Evolutionary conservation across 2,113 vertebrate species (phyloP).

Genomic region (Eublepharis macularius): DNA sequence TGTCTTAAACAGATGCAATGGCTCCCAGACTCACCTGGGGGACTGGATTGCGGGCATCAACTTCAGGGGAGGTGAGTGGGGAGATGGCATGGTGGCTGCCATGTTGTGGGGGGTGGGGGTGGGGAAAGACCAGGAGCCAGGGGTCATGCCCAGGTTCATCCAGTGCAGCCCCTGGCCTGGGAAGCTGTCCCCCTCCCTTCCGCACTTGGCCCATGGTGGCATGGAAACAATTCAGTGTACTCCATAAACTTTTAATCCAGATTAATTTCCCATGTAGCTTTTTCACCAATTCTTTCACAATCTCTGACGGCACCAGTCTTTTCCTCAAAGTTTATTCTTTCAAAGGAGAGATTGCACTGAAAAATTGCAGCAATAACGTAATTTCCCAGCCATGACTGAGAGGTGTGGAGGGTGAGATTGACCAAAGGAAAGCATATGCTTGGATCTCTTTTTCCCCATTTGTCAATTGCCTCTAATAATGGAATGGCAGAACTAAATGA

Average conservation of each 20-base stretch:
- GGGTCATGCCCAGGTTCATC: too few species aligned
- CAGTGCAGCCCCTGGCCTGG: too few species aligned
- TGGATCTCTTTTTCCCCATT: neutral
- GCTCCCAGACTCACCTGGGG: too few species aligned
- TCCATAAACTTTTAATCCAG: neutral
- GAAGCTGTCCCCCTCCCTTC: too few species aligned
- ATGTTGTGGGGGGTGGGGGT: too few species aligned
- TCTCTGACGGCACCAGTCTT: neutral
- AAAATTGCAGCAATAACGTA: neutral
- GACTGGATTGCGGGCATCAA: too few species aligned
- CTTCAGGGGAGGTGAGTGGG: too few species aligned
- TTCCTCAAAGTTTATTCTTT: neutral
- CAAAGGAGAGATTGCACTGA: neutral
- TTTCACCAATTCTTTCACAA: neutral
- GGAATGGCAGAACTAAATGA: neutral
- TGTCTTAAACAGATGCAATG: too few species aligned
- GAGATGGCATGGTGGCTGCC: too few species aligned
- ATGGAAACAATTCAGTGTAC: neutral
- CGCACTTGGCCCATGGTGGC: too few species aligned
- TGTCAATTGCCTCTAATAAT: constrained; percentile 6
- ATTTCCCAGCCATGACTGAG: constrained; percentile 19
- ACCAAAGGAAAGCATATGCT: constrained; percentile 3
- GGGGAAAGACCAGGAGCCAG: too few species aligned
- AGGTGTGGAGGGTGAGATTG: neutral
- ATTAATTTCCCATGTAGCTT: neutral